Evolutionary conservation across 2,797 vertebrate genomes (phyloP), one percentile per base, ranked within the genome.

Genomic region (Benthosema pterotum): DNA sequence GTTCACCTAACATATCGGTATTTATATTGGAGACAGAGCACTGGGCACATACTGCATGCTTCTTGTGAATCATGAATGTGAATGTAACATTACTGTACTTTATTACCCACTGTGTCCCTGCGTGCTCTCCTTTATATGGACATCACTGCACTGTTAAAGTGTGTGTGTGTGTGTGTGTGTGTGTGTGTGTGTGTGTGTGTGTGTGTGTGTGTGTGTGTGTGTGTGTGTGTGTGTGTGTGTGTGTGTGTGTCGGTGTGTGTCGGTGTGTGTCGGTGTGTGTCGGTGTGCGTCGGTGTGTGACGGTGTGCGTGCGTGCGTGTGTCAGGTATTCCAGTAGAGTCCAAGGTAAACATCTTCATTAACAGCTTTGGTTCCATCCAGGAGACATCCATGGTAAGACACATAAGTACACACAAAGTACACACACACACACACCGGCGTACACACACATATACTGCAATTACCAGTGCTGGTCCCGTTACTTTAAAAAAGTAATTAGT

Each of bases 301-400:
- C 45, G 71, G 4, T 63, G n/a, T 69, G 15, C 67, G 42, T 60
- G 52, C 48, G 19, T 25, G 45, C 63, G 14, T 69, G 47, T 76
- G 80, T 52, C 83, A 98, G 97, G 95, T 47, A 95, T 98, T 82
- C 97, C 97, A 71, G 96, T 98, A 0, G 96, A 98, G 84, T 97
- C 96, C 73, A 95, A 91, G 57, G 95, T 99, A 74, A 99, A 99
- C 78, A 98, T 99, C 88, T 99, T 99, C 86, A 99, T 99, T 78
- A 98, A 98, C 88, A 99, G 97, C 82, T 99, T 99, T 91, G 97
- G 97, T 18, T 98, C 97, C 57, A 99, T 99, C 87, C 96, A 98
- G 83, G 97, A 99, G 71, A 96, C 96, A 22, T 98, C 97, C 42
- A 99, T 99, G 97, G 97, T 98, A 91, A 94, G 2, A 25, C 22